A percentile compares a stretch with the other conserved stretches of the same genome.
phyloP scores from a whole-genome alignment of 2,888 invertebrate genomes.

The Tenthredo amoena region DNA sequence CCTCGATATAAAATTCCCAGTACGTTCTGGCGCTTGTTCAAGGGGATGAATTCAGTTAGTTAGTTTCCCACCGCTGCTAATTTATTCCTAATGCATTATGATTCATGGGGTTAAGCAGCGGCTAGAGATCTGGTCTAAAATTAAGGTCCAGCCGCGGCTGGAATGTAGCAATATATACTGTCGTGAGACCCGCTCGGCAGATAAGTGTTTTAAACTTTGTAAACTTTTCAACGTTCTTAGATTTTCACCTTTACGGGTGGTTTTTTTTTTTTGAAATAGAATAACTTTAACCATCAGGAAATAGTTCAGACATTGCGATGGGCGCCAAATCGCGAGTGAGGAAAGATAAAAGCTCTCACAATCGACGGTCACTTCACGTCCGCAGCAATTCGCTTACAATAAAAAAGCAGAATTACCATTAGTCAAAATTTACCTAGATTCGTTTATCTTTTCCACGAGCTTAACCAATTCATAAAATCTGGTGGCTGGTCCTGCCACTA shows the following conservation, averaged over 20 bases:
- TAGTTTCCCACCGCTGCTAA: not conserved
- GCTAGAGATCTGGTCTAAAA: not conserved
- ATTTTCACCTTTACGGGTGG: not conserved
- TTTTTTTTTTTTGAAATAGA: not conserved
- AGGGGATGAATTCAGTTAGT: not conserved
- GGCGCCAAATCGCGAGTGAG: not conserved
- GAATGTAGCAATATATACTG: not conserved
- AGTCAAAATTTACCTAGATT: not conserved
- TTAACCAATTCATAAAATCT: not conserved
- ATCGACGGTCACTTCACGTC: slow-evolving; percentile 2
- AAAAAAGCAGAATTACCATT: not conserved
- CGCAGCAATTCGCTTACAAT: not conserved
- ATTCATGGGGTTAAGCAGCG: not conserved
- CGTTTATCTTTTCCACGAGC: not conserved
- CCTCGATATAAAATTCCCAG: not conserved
- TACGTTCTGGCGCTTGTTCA: not conserved
- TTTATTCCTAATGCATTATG: not conserved
- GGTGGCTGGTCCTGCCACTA: not conserved
- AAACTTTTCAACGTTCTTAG: slow-evolving; percentile 2
- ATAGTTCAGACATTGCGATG: not conserved
- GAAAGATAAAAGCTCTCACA: not conserved
- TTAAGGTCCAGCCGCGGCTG: not conserved
- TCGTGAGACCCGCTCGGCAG: not conserved
- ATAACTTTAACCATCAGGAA: not conserved
- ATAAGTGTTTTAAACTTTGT: not conserved